Evolutionary conservation across 2,797 vertebrate species (phyloP).

Genomic region (Sternarchorhynchus goeldii): DNA sequence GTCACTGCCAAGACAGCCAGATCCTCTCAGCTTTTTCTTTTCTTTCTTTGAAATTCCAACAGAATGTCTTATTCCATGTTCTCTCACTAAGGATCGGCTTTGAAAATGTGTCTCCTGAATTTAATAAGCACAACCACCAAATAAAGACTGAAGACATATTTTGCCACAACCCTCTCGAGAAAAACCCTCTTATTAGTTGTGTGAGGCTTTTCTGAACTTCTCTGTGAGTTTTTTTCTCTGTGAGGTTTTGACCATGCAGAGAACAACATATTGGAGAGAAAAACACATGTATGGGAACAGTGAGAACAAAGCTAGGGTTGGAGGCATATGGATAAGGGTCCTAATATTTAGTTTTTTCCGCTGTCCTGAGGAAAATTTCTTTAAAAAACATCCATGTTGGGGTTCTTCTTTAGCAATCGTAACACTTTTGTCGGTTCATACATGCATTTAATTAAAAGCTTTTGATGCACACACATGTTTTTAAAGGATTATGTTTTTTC

Average conservation of each 20-base stretch:
- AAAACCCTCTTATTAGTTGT: conserved; percentile 65
- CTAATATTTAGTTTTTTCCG: background rate
- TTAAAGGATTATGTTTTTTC: background rate
- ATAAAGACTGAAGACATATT: conserved; percentile 73
- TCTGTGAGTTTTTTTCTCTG: conserved; percentile 68
- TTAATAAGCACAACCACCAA: conserved; percentile 73
- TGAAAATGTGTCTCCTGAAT: conserved; percentile 73
- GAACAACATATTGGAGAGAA: conserved; percentile 63
- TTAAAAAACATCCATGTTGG: background rate
- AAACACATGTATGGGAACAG: conserved; percentile 61
- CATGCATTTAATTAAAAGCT: conserved; percentile 13
- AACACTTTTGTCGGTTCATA: conserved; percentile 13
- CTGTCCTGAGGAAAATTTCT: conserved; percentile 1
- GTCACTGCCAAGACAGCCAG: conserved; percentile 37
- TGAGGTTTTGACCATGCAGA: conserved; percentile 66
- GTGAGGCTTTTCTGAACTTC: conserved; percentile 69
- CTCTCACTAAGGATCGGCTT: conserved; percentile 59
- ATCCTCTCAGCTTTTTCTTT: background rate
- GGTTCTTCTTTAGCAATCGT: conserved; percentile 8
- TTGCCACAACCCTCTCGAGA: conserved; percentile 65
- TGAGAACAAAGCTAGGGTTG: conserved; percentile 62
- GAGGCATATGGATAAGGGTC: conserved; percentile 43
- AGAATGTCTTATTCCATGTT: conserved; percentile 57
- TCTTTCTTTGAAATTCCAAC: conserved; percentile 47
- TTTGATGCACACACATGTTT: background rate